Base-by-base conservation (phyloP, 1,140 invertebrate genomes). In the Manduca sexta region DNA sequence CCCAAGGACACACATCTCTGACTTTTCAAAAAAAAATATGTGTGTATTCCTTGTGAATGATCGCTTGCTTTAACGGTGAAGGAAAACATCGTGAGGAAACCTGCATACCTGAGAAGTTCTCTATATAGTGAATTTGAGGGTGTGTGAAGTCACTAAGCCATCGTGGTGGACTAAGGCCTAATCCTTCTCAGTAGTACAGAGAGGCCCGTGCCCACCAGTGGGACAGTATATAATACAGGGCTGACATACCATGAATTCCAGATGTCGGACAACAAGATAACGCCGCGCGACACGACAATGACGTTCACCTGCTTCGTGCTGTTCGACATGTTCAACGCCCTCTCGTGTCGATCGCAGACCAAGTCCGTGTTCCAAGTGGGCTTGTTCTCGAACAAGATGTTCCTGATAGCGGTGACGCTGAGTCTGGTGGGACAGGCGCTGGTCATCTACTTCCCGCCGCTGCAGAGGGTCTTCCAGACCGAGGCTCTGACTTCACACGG, bases 281-380 rank as follows among this genome's bases (percentile, higher is more conserved):
- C 89, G 1, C 87, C 88, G 0, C 90, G 98, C 59, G 98, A 99
- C 81, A 99, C 98, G 1, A 99, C 98, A 0, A 99, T 99, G 98
- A 99, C 98, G 8, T 99, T 99, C 79, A 99, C 98, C 0, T 99
- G 98, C 86, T 99, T 99, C 86, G 98, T 99, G 1, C 95, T 99
- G 66, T 99, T 99, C 83, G 98, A 99, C 83, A 99, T 99, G 98
- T 99, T 99, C 88, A 99, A 99, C 88, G 98, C 98, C 21, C 88
- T 99, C 5, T 97, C 96, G 52, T 99, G 98, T 83, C 92, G 98
- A 60, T 99, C 97, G 48, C 95, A 97, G 86, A 91, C 89, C 3
- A 92, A 92, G 71, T 91, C 90, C 30, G 85, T 92, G 1, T 91
- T 92, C 64, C 86, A 88, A 56, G 71, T 87, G 63, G 97, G 98